Evolutionary conservation across 2,797 vertebrate genomes (phyloP).

Genomic region (Mus caroli): DNA sequence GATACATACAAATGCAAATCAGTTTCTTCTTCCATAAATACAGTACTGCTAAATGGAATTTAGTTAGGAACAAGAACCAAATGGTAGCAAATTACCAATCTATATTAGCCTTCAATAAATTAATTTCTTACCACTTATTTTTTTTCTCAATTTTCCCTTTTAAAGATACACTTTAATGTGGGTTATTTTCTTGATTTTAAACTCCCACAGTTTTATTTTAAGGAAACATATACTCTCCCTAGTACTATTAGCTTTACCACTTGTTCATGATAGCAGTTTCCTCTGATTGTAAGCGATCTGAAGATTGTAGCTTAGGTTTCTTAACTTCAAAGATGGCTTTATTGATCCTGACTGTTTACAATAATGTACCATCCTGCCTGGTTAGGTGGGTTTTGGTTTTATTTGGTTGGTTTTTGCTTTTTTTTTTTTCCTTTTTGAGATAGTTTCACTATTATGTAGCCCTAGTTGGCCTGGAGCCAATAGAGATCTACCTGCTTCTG

Average conservation of each 20-base stretch:
- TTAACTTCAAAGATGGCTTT: conserved; percentile 34
- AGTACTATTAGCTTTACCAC: conserved; percentile 41
- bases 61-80: background rate
- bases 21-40: conserved; percentile 24
- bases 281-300: conserved; percentile 13
- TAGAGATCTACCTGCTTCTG: background rate
- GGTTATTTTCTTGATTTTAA: background rate
- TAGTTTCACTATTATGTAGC: background rate
- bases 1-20: background rate
- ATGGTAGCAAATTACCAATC: background rate
- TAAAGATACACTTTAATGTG: background rate
- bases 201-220: background rate
- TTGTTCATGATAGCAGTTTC: background rate
- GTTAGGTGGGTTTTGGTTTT: background rate
- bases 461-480: too few species aligned
- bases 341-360: conserved; percentile 44
- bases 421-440: background rate
- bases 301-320: conserved; percentile 35
- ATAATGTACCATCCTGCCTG: background rate
- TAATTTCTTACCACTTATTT: background rate
- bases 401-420: background rate
- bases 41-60: background rate
- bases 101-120: conserved; percentile 36
- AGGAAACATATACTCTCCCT: conserved; percentile 19
- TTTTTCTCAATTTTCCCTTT: conserved; percentile 26